Conservation (phyloP, 2,113 vertebrate species). For the Poeciliopsis turrubarensis region DNA sequence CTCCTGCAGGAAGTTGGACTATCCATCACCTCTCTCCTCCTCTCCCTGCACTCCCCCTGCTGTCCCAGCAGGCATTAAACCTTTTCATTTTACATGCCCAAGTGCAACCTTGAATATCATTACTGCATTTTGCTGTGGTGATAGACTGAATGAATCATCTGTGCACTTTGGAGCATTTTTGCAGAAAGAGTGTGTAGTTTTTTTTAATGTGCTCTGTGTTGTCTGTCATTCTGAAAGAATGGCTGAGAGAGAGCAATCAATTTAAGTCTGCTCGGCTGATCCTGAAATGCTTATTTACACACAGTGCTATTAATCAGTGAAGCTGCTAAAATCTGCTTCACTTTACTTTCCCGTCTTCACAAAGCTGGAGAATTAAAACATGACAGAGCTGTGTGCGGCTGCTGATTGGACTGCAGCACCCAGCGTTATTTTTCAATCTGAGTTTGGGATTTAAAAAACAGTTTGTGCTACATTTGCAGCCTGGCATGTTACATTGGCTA, state of each 20-base stretch:
- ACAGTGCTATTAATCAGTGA: slow-evolving; percentile 36
- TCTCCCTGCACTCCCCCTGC: slow-evolving; percentile 54
- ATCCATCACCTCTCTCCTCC: slow-evolving; percentile 84
- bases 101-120: slow-evolving; percentile 76
- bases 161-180: slow-evolving; percentile 50
- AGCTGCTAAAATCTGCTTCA: slow-evolving; percentile 44
- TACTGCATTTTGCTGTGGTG: slow-evolving; percentile 46
- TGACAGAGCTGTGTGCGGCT: slow-evolving; percentile 4
- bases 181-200: slow-evolving; percentile 51
- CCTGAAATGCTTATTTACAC: slow-evolving; percentile 36
- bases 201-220: slow-evolving; percentile 43
- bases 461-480: slow-evolving; percentile 10
- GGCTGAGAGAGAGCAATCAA: slow-evolving; percentile 26
- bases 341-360: slow-evolving; percentile 43
- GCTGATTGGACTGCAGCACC: slow-evolving; percentile 6
- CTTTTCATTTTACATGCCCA: slow-evolving; percentile 81
- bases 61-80: slow-evolving; percentile 82
- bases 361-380: slow-evolving; percentile 29
- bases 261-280: slow-evolving; percentile 46
- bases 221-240: slow-evolving; percentile 48
- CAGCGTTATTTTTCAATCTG: background rate
- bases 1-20: slow-evolving; percentile 82
- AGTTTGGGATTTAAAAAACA: slow-evolving; percentile 1
- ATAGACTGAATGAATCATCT: slow-evolving; percentile 58
- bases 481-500: background rate